These are phyloP conservation scores for Diachasma alloeum DNA, from an alignment of 1,140 invertebrate genomes.

Conservation along the genomic window DNA sequence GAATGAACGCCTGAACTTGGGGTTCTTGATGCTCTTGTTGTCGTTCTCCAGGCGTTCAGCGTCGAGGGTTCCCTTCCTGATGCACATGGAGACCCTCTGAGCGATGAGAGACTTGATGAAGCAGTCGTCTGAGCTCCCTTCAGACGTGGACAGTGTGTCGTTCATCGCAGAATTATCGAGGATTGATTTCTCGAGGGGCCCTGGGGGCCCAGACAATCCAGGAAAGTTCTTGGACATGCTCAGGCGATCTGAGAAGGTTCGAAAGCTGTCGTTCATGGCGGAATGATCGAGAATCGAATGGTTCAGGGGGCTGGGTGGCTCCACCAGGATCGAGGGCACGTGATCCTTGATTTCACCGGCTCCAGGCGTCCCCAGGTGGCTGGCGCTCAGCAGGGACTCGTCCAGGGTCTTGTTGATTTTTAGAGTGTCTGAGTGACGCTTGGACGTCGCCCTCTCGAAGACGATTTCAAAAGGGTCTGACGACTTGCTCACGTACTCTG, in stretches of 20 bases:
- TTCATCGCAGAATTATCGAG: conserved; percentile 50
- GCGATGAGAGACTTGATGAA: conserved; percentile 13
- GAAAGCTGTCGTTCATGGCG: conserved; percentile 40
- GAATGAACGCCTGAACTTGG: conserved; percentile 37
- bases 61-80: conserved; percentile 20
- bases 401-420: conserved; percentile 47
- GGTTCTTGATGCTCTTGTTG: neutral
- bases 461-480: conserved; percentile 55
- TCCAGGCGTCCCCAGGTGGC: neutral
- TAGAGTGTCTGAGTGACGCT: conserved; percentile 20
- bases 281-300: neutral
- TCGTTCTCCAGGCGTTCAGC: neutral
- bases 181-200: conserved; percentile 40
- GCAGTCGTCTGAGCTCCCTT: conserved; percentile 20
- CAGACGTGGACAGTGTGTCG: conserved; percentile 45
- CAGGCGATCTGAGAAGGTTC: conserved; percentile 24
- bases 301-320: neutral
- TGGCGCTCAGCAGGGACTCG: conserved; percentile 25
- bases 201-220: neutral
- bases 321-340: neutral
- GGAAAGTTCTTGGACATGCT: neutral
- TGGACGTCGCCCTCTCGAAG: conserved; percentile 42
- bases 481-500: conserved; percentile 47
- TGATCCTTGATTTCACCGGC: neutral
- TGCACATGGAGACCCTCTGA: conserved; percentile 10